phyloP scores from a whole-genome alignment of 2,797 vertebrate species.

The Crenuchus spilurus region DNA sequence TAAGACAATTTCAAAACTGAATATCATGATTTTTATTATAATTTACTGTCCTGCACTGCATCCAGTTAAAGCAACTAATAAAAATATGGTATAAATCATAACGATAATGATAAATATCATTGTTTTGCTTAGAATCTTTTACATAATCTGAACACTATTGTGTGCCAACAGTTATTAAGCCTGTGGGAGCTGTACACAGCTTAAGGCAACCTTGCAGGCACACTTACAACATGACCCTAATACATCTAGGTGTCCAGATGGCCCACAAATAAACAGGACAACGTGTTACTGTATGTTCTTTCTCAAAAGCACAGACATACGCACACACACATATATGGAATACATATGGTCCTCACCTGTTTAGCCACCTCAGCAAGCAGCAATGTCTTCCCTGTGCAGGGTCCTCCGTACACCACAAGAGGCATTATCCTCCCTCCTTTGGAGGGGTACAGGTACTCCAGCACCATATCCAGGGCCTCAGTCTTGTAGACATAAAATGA shows the following conservation, averaged over 20 bases:
- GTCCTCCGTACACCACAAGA: conserved; percentile 90
- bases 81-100: too few species aligned
- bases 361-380: conserved; percentile 92
- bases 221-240: conserved; percentile 58
- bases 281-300: conserved; percentile 17
- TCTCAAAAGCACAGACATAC: conserved; percentile 9
- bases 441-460: conserved; percentile 88
- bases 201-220: conserved; percentile 47
- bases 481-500: conserved; percentile 90
- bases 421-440: conserved; percentile 89
- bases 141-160: conserved; percentile 47
- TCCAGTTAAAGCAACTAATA: too few species aligned
- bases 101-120: too few species aligned
- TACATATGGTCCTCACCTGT: conserved; percentile 82
- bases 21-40: too few species aligned
- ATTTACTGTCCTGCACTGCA: too few species aligned
- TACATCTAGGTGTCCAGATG: conserved; percentile 63
- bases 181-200: conserved; percentile 44
- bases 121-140: conserved; percentile 35
- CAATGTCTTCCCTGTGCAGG: conserved; percentile 96
- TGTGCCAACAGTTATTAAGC: conserved; percentile 56
- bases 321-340: conserved; percentile 29
- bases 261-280: conserved; percentile 46
- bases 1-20: too few species aligned
- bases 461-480: conserved; percentile 87